Percentiles rank a stretch among this genome's conserved stretches.
phyloP scores from a whole-genome alignment of 2,113 vertebrate species.

The Cyanistes caeruleus region DNA sequence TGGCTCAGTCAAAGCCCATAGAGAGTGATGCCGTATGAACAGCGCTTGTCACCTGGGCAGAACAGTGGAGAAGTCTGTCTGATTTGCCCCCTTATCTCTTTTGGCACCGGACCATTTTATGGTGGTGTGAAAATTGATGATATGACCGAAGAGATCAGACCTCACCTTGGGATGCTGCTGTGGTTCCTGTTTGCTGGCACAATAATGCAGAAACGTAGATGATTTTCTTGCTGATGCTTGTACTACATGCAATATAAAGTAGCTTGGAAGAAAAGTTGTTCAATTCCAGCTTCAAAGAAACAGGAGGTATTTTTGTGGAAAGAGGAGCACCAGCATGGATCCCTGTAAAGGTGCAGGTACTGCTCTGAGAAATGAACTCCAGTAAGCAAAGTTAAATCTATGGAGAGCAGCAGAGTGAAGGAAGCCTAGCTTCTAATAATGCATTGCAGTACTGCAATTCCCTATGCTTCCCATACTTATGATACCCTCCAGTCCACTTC shows the following conservation, averaged over 20 bases:
- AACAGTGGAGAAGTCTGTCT: background rate
- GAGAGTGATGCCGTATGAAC: background rate
- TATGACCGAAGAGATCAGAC: background rate
- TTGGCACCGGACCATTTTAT: background rate
- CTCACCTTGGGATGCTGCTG: background rate
- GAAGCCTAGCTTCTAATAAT: background rate
- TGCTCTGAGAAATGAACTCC: background rate
- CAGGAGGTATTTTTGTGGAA: background rate
- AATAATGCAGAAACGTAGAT: background rate
- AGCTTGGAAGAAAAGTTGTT: background rate
- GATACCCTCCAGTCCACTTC: background rate
- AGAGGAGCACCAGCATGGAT: background rate
- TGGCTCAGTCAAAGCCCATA: background rate
- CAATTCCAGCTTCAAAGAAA: background rate
- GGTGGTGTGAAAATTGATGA: background rate
- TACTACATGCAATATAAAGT: background rate
- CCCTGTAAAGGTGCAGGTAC: background rate
- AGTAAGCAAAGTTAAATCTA: background rate
- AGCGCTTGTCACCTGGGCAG: background rate
- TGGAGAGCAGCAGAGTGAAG: background rate
- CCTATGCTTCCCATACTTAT: background rate
- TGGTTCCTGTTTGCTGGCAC: background rate
- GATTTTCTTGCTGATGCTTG: background rate
- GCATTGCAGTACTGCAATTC: background rate
- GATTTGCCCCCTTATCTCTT: background rate